These are phyloP conservation scores for Lysiphlebus fabarum DNA, from an alignment of 1,140 invertebrate genomes.

Conservation along the genomic window DNA sequence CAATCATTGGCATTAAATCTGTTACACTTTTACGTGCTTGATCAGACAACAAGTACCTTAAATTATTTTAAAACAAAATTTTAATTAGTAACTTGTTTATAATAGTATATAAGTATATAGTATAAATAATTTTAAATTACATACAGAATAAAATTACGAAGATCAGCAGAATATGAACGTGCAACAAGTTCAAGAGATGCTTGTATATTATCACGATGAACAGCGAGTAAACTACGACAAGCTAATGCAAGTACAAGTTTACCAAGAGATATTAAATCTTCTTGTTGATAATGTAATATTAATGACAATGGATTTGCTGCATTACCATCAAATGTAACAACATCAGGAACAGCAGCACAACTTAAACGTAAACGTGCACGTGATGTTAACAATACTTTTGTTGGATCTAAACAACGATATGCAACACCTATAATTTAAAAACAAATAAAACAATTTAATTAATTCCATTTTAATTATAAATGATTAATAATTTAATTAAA, in stretches of 20 bases:
- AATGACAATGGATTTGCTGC: slow-evolving; percentile 63
- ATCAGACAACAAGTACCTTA: slow-evolving; percentile 72
- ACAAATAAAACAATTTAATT: slow-evolving; percentile 11
- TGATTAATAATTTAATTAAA: too few relatives aligned
- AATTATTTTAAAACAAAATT: not conserved
- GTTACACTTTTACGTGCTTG: slow-evolving; percentile 77
- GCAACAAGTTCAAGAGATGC: slow-evolving; percentile 86
- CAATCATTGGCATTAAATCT: slow-evolving; percentile 99
- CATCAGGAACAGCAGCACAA: slow-evolving; percentile 79
- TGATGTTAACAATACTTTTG: slow-evolving; percentile 82
- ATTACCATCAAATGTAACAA: slow-evolving; percentile 75
- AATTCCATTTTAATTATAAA: not conserved
- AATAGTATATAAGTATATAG: not conserved
- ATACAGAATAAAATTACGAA: slow-evolving; percentile 91
- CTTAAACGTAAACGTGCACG: slow-evolving; percentile 73
- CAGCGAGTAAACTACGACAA: slow-evolving; percentile 83
- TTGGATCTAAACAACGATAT: slow-evolving; percentile 80
- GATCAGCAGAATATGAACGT: slow-evolving; percentile 85
- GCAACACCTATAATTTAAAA: slow-evolving; percentile 56
- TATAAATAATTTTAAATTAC: slow-evolving; percentile 42
- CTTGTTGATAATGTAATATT: slow-evolving; percentile 82
- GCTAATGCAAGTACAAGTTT: slow-evolving; percentile 87
- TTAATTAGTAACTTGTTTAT: not conserved
- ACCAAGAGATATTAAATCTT: slow-evolving; percentile 89
- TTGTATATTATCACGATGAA: slow-evolving; percentile 80